Percentiles rank a stretch among this genome's conserved stretches.
Evolutionary conservation across 2,797 vertebrate species (phyloP).

Genomic region (Potorous gilbertii): DNA sequence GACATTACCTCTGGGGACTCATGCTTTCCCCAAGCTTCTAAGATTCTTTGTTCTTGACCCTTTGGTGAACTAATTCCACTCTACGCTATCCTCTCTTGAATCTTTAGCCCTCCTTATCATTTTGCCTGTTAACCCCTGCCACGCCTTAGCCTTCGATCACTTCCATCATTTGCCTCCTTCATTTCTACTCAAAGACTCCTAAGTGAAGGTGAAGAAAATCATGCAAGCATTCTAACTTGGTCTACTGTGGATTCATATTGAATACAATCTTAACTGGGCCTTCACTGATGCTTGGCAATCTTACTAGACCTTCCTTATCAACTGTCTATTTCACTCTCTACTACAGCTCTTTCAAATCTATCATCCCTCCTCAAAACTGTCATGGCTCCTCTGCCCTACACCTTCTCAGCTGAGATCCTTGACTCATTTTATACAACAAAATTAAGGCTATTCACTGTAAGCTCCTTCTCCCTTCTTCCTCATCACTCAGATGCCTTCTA

Average conservation of each 20-base stretch:
- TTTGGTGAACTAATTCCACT: no score
- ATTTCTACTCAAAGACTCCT: no score
- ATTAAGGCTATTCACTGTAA: neutral
- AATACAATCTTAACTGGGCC: neutral
- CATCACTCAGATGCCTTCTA: neutral
- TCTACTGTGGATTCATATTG: neutral
- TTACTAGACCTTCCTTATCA: neutral
- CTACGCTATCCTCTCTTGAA: no score
- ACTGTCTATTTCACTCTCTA: neutral
- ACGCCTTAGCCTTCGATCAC: no score
- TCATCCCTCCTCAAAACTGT: neutral
- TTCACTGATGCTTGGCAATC: neutral
- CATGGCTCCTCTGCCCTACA: neutral
- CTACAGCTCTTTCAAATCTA: neutral
- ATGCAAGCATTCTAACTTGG: neutral
- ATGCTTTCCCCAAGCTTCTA: no score
- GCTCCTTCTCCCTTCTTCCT: neutral
- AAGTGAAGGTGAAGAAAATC: neutral
- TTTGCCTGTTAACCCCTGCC: no score
- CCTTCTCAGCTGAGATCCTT: neutral
- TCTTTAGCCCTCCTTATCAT: no score
- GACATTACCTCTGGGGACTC: no score
- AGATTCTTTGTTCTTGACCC: no score
- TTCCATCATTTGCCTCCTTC: no score
- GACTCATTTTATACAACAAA: neutral